Evolutionary conservation across 92 coral and sea anemone genomes (phyloP), one percentile per base, ranked within the genome.

Genomic region (Chrysogorgia sp.): DNA sequence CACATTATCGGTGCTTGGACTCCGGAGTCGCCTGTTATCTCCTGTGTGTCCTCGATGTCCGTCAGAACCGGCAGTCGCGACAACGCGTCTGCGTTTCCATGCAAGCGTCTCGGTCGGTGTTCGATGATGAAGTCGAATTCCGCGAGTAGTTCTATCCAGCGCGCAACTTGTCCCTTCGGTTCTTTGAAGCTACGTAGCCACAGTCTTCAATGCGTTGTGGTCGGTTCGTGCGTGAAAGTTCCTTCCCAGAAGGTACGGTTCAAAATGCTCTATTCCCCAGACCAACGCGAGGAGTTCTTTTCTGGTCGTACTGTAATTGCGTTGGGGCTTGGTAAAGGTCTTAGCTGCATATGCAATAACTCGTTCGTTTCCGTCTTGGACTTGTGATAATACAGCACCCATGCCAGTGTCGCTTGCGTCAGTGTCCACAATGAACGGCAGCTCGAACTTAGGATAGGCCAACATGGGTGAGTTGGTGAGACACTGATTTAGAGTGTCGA

Each of bases 251-350:
- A 90, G 79, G 67, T 90, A 88, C 26, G 65, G 82, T 29, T 82
- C 71, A 65, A 84, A 88, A 35, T 88, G 86, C 61, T 84, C 89
- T 22, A 67, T 22, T 30, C 55, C 74, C 52, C 55, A 67, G 3
- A 67, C 74, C 21, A 67, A 43, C 23, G 83, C 88, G 31, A 89
- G 76, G 3, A 85, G 67, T 31, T 86, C 82, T 24, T 84, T 57
- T 74, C 79, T 80, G 82, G 85, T 86, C 10, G 90, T 86, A 68
- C 93, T 90, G 75, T 83, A 86, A 63, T 86, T 90, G 68, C 70
- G 72, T 60, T 86, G 88, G 6, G 76, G 17, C 25, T 85, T 77
- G 58, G 88, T 43, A 62, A 89, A 65, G n/a, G 86, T 69, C 41
- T 89, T 59, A 35, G 90, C 88, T 61, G 88, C 88, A 31, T 86